Evolutionary conservation across 2,888 invertebrate species (phyloP).

Genomic region (Agrochola litura): DNA sequence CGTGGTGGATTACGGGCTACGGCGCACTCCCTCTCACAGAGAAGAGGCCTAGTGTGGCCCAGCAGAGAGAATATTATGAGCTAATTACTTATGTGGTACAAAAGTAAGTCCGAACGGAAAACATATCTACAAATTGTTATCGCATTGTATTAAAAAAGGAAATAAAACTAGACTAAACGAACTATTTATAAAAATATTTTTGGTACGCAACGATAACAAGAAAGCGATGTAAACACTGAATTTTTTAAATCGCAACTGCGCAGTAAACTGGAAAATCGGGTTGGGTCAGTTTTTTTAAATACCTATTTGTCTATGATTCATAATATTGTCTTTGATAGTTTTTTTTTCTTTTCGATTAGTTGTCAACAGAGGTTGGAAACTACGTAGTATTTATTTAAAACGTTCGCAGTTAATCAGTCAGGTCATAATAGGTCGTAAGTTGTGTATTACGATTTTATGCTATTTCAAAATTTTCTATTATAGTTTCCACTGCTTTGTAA

Average conservation of each 20-base stretch:
- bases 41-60: too few species aligned
- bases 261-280: slow-evolving; percentile 37
- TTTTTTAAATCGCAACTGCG: slow-evolving; percentile 30
- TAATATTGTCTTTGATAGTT: neutral
- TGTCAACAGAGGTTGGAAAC: slow-evolving; percentile 37
- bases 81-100: neutral
- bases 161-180: neutral
- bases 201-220: slow-evolving; percentile 31
- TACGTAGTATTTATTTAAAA: slow-evolving; percentile 36
- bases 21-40: too few species aligned
- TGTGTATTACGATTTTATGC: neutral
- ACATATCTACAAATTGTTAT: neutral
- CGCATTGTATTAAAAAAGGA: neutral
- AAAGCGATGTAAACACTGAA: slow-evolving; percentile 34
- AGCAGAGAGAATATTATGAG: too few species aligned
- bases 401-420: neutral
- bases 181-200: slow-evolving; percentile 13
- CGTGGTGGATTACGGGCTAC: too few species aligned
- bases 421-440: neutral
- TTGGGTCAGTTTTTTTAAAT: slow-evolving; percentile 27
- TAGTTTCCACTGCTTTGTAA: neutral
- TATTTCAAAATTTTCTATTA: neutral
- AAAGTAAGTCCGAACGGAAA: neutral
- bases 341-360: slow-evolving; percentile 19
- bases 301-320: slow-evolving; percentile 36